Evolutionary conservation across 1,140 invertebrate species (phyloP).

Genomic region (Aphidius gifuensis): DNA sequence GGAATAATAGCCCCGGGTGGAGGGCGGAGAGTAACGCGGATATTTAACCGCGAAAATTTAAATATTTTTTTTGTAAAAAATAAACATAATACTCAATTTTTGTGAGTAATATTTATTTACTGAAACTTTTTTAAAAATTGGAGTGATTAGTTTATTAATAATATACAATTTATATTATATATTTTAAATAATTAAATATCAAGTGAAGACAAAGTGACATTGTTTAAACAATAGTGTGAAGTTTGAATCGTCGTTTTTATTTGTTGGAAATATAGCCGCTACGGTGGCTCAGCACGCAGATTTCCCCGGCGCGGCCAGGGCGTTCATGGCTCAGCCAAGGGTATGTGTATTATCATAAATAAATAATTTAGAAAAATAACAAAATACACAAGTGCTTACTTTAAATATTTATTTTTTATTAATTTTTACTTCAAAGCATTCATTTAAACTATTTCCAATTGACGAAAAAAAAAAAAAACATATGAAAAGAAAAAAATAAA

Average conservation of each 20-base stretch:
- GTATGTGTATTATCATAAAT: slow-evolving; percentile 43
- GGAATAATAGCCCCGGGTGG: slow-evolving; percentile 22
- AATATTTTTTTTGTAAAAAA: slow-evolving; percentile 7
- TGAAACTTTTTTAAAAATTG: too few relatives aligned
- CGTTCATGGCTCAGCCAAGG: slow-evolving; percentile 67
- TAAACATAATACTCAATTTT: background rate
- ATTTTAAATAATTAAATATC: background rate
- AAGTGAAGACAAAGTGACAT: slow-evolving; percentile 11
- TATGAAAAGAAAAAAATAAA: too few relatives aligned
- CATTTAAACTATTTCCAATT: background rate
- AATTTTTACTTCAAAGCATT: background rate
- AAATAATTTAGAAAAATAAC: slow-evolving; percentile 2
- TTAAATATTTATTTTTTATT: background rate
- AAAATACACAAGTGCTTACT: background rate
- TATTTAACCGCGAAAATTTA: slow-evolving; percentile 25
- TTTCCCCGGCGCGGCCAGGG: slow-evolving; percentile 60
- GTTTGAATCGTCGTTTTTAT: slow-evolving; percentile 44
- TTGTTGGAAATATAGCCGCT: slow-evolving; percentile 56
- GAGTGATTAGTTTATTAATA: too few relatives aligned
- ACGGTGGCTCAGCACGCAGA: slow-evolving; percentile 61
- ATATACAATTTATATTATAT: too few relatives aligned
- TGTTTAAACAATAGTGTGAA: slow-evolving; percentile 31
- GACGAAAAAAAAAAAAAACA: too few relatives aligned
- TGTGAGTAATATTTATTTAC: too few relatives aligned
- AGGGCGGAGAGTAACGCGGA: slow-evolving; percentile 18